Base-by-base conservation (phyloP, 2,797 vertebrate genomes). In the Gymnopithys bicolor region DNA sequence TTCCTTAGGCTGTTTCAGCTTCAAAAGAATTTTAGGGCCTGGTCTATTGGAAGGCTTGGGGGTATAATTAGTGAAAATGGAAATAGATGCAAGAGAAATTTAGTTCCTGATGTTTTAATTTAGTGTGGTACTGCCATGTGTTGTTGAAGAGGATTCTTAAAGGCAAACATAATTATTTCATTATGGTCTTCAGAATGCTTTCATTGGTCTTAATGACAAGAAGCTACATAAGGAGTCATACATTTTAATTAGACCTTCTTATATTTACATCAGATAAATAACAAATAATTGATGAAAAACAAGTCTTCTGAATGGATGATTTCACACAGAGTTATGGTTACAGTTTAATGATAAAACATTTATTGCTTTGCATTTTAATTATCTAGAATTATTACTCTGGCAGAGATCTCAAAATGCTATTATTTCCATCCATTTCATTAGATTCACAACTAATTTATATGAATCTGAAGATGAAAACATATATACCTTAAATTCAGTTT, bases 11-110 rank as follows among this genome's bases (percentile, higher is more conserved):
- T 96, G 95, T 96, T 96, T 97, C 95, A 97, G 98, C 97, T 98
- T 98, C 98, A 98, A 98, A 98, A 97, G 98, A 97, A 95, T 97
- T 98, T 98, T 96, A 97, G 96, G 98, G 97, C 97, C 98, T 97
- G 95, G 97, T 96, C 98, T 98, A 94, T 98, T 98, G 90, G 95
- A 98, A 98, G 98, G 97, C 98, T 98, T 98, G 94, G 95, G 98
- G 98, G 97, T 98, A 97, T 99, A 98, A 99, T 98, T 98, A 98
- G 95, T 97, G 93, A 96, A 98, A 97, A 98, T 97, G 97, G 98
- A 98, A 98, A 98, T 97, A 96, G 97, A 98, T 97, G 96, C 95
- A 96, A 97, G 95, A 90, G 94, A 98, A 98, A 98, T 98, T 97
- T 98, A 97, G 98, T 98, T 98, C 97, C 98, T 98, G 97, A 98